Conservation (phyloP, 1,140 invertebrate species). For the Pomacea maculata region DNA sequence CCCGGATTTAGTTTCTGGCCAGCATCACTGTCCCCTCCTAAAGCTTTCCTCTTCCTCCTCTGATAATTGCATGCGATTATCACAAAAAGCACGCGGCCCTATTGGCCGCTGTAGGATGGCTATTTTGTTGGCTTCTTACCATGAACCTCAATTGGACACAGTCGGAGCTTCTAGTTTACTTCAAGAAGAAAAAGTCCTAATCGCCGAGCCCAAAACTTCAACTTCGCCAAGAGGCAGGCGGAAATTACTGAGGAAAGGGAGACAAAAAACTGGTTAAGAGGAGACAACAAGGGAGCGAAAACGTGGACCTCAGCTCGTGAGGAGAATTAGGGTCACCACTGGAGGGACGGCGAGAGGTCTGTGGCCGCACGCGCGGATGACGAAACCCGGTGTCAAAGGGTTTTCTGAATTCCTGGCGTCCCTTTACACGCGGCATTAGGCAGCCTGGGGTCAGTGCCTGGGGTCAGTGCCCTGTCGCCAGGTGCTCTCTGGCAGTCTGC, state of each 20-base stretch:
- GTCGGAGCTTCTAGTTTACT: too few relatives aligned
- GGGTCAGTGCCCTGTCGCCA: too few relatives aligned
- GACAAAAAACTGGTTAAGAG: background rate
- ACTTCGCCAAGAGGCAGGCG: background rate
- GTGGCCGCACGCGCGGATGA: too few relatives aligned
- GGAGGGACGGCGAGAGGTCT: background rate
- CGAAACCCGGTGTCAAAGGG: background rate
- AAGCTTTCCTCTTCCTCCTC: background rate
- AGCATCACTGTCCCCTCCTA: background rate
- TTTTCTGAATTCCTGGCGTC: background rate
- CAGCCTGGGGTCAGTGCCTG: too few relatives aligned
- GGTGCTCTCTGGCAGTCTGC: too few relatives aligned
- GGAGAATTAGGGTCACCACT: background rate
- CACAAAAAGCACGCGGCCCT: background rate
- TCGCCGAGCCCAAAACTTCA: background rate
- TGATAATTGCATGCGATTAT: background rate
- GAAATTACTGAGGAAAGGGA: slow-evolving; percentile 8
- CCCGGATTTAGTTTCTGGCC: too few relatives aligned
- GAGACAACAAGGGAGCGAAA: background rate
- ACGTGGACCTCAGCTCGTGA: background rate
- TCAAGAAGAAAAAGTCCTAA: too few relatives aligned
- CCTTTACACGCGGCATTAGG: too few relatives aligned
- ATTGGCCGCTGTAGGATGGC: too few relatives aligned
- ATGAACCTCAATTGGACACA: too few relatives aligned
- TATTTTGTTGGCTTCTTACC: too few relatives aligned